Percentiles rank a stretch among this genome's conserved stretches.
phyloP scores from a whole-genome alignment of 1,140 invertebrate genomes.

The Tribolium madens region DNA sequence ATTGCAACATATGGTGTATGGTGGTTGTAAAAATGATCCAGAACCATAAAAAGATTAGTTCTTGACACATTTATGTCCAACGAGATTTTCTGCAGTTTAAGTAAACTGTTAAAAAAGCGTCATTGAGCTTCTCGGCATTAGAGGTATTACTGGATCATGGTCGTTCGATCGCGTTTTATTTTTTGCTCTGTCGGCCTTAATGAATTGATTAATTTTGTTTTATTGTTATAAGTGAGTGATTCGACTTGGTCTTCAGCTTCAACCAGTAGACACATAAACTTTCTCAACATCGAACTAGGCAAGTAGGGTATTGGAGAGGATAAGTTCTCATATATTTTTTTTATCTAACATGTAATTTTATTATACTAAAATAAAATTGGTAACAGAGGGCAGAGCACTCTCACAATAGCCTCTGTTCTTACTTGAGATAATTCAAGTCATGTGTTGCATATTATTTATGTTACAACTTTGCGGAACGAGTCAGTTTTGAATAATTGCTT shows the following conservation, averaged over 20 bases:
- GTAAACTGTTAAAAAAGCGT: neutral
- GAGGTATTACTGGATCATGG: conserved; percentile 23
- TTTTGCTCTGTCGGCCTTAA: conserved; percentile 9
- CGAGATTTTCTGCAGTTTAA: neutral
- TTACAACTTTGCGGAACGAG: neutral
- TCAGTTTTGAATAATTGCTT: neutral
- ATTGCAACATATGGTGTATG: neutral
- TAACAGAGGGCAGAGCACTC: neutral
- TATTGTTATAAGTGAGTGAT: conserved; percentile 30
- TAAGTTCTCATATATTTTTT: conserved; percentile 14
- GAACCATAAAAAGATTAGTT: neutral
- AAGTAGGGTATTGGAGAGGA: conserved; percentile 26
- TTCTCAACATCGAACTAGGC: conserved; percentile 27
- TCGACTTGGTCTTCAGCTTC: neutral
- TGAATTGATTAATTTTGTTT: conserved; percentile 37
- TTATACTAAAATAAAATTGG: neutral
- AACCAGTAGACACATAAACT: conserved; percentile 14
- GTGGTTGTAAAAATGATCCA: too few species aligned
- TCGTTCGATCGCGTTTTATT: conserved; percentile 4
- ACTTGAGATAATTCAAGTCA: neutral
- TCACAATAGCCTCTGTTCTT: neutral
- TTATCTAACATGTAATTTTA: neutral
- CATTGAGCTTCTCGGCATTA: conserved; percentile 1
- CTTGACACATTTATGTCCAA: neutral
- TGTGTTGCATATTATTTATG: neutral